phyloP scores from a whole-genome alignment of 2,888 invertebrate species.

The Drosophila meridionalis region DNA sequence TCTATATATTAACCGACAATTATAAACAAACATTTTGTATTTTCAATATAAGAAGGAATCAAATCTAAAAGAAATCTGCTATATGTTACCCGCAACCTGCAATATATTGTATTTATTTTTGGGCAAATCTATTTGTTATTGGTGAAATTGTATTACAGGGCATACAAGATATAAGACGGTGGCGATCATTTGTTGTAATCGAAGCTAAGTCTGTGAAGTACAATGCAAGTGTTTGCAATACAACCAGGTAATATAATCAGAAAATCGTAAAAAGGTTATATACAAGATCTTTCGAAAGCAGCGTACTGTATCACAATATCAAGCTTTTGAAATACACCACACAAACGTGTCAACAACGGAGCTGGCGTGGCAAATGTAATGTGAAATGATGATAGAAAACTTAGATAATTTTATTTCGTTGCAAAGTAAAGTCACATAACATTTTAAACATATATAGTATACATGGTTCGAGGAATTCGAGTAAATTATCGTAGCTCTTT shows the following conservation, averaged over 20 bases:
- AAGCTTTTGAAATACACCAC: not conserved
- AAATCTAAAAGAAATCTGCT: not conserved
- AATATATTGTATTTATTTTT: not conserved
- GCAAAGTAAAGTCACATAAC: not conserved
- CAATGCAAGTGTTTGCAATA: not conserved
- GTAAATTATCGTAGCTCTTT: slow-evolving; percentile 30
- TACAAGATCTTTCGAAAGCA: not conserved
- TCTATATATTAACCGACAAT: not conserved
- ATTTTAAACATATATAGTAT: not conserved
- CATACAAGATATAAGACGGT: not conserved
- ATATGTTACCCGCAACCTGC: not conserved
- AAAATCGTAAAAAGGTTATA: not conserved
- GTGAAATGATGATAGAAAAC: too few relatives aligned
- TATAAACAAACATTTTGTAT: not conserved
- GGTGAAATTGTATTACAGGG: not conserved
- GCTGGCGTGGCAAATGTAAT: not conserved
- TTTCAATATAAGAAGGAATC: not conserved
- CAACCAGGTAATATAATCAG: not conserved
- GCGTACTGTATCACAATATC: not conserved
- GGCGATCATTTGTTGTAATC: too few relatives aligned
- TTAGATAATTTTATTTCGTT: slow-evolving; percentile 14
- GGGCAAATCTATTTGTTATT: not conserved
- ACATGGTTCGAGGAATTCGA: slow-evolving; percentile 11
- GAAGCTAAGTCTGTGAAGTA: not conserved
- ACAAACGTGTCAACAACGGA: not conserved